These are phyloP conservation scores for Brachylomia viminalis DNA, from an alignment of 2,888 invertebrate species.

Conservation along the genomic window DNA sequence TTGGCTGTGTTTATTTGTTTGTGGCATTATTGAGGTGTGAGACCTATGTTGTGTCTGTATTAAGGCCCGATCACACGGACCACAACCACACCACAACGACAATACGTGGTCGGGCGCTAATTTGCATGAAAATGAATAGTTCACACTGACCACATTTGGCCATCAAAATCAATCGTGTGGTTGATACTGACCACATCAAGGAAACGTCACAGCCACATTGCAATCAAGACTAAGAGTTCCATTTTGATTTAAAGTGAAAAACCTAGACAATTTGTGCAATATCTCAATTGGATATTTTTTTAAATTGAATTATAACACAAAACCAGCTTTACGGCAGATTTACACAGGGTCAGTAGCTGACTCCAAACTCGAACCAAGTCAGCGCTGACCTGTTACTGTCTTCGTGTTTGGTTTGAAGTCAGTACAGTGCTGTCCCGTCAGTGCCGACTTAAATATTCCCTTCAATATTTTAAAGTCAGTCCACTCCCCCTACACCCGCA, in stretches of 20 bases:
- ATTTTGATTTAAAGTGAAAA: background rate
- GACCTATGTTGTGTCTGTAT: too few relatives aligned
- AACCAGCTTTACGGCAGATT: background rate
- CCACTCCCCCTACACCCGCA: too few relatives aligned
- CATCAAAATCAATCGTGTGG: background rate
- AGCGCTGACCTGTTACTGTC: too few relatives aligned
- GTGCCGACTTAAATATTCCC: too few relatives aligned
- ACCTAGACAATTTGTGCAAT: background rate
- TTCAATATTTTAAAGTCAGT: too few relatives aligned
- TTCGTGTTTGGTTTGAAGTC: too few relatives aligned
- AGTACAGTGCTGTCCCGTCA: too few relatives aligned
- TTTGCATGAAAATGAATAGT: background rate
- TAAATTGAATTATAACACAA: background rate
- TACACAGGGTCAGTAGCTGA: too few relatives aligned
- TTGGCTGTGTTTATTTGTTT: too few relatives aligned
- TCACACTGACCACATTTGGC: background rate
- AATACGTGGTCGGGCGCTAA: background rate
- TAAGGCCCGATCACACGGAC: background rate
- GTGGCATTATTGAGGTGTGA: too few relatives aligned
- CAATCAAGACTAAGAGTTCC: background rate
- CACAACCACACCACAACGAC: background rate
- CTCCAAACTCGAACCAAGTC: too few relatives aligned
- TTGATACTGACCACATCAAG: background rate
- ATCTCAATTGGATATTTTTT: background rate
- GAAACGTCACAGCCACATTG: too few relatives aligned